Evolutionary conservation across 92 coral and sea anemone genomes (phyloP), one percentile per base, ranked within the genome.

Genomic region (Phenganax subtilis): DNA sequence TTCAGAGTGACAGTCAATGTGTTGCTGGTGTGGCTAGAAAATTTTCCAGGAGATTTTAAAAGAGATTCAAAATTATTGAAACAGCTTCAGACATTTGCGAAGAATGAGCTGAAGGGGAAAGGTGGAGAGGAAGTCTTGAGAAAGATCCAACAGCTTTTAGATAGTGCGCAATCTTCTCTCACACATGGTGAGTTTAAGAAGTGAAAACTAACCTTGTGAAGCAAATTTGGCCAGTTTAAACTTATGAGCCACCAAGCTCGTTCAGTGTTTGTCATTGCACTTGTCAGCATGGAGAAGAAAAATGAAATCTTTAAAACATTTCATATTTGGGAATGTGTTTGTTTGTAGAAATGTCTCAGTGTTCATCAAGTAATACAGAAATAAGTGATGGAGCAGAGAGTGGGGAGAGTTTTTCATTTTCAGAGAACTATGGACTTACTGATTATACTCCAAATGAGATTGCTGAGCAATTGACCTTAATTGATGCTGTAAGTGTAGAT

Each of bases 381-480:
- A 57, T 5, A 51, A 62, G 44, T 30, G 74, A 79, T 14, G 74
- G 61, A 4, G 27, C 55, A 59, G 70, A 76, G 15, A 76, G 55
- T 52, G 57, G 73, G 10, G 70, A 76, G 9, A 76, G 55, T 52
- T 10, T 55, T 20, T 77, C 66, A 3, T 31, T 60, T 53, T 11
- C 71, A 14, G 82, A 77, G 62, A 11, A 28, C 30, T 51, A 53
- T 63, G 74, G 47, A 55, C 75, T 79, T 3, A 2, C 3, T 9
- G 83, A 89, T 57, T 86, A 81, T 16, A 71, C 80, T 20, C 86
- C 99, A 6, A 65, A 59, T 6, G 82, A 56, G 52, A 89, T 93
- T 86, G 99, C 99, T 2, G 96, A 87, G 52, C 99, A 96, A 86
- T 71, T 96, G 71, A 96, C 99, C 9, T 84, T 85, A n/a, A 90